Conservation (phyloP, 2,797 vertebrate genomes). For the Mastacembelus armatus region DNA sequence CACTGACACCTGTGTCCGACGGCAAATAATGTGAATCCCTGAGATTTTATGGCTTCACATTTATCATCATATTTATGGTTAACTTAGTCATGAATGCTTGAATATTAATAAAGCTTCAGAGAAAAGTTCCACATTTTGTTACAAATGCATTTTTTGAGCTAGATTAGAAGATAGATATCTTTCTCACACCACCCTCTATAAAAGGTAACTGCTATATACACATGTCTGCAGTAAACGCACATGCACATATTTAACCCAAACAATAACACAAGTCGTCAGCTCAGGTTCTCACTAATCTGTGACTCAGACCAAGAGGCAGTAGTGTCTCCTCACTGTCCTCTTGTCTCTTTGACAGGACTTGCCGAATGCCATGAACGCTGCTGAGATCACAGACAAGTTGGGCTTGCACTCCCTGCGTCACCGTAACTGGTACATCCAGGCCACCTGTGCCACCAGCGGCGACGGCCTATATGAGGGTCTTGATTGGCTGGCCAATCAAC, state of each 20-base stretch:
- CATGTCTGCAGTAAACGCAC: too few species aligned
- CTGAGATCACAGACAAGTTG: conserved; percentile 97
- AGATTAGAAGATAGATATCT: too few species aligned
- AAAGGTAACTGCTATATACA: too few species aligned
- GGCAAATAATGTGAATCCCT: too few species aligned
- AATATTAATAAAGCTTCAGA: too few species aligned
- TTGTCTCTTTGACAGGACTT: conserved; percentile 85
- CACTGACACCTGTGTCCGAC: too few species aligned
- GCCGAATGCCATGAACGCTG: conserved; percentile 97
- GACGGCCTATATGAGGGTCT: conserved; percentile 96
- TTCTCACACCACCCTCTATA: too few species aligned
- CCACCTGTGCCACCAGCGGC: conserved; percentile 96
- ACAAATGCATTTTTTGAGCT: too few species aligned
- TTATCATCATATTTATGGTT: too few species aligned
- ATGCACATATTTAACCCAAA: not conserved
- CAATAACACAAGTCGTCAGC: not conserved
- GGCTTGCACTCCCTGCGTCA: conserved; percentile 96
- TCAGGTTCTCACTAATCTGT: not conserved
- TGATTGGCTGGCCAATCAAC: conserved; percentile 98
- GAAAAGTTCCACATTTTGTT: too few species aligned
- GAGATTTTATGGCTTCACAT: too few species aligned
- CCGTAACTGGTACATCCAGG: conserved; percentile 99
- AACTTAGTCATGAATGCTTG: too few species aligned
- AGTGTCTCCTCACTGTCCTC: conserved; percentile 19
- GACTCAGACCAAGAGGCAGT: not conserved